Conservation (phyloP, 2,113 vertebrate genomes). For the Parus major region DNA sequence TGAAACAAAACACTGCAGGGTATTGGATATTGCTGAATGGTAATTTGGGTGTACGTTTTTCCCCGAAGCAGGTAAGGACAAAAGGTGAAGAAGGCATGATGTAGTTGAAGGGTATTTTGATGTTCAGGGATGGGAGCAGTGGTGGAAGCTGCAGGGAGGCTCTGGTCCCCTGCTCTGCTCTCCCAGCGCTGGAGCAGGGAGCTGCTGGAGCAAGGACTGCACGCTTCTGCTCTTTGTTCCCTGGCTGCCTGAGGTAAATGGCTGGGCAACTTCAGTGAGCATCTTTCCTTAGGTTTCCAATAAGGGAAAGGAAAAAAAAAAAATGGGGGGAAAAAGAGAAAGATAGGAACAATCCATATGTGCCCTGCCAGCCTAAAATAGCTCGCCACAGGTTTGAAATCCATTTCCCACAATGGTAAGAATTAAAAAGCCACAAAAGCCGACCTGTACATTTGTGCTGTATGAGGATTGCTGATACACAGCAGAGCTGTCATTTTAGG, state of each 20-base stretch:
- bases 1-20: background rate
- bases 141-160: background rate
- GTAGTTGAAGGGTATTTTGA: background rate
- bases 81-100: background rate
- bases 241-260: background rate
- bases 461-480: slow-evolving; percentile 57
- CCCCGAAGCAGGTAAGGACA: background rate
- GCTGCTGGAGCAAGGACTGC: background rate
- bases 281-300: slow-evolving; percentile 15
- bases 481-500: slow-evolving; percentile 77
- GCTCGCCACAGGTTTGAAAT: slow-evolving; percentile 47
- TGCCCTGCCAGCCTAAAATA: slow-evolving; percentile 48
- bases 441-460: slow-evolving; percentile 43
- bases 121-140: background rate
- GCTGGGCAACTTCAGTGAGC: slow-evolving; percentile 19
- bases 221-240: slow-evolving; percentile 21
- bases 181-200: background rate
- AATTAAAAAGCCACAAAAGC: slow-evolving; percentile 68
- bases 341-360: background rate
- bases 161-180: background rate
- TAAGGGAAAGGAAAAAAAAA: background rate
- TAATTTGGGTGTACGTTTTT: background rate
- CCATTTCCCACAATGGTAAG: slow-evolving; percentile 64
- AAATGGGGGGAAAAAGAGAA: background rate
- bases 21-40: background rate